Percentiles rank a stretch among this genome's conserved stretches.
Conservation (phyloP, 2,888 invertebrate species). For the Elaeidobius kamerunicus region DNA sequence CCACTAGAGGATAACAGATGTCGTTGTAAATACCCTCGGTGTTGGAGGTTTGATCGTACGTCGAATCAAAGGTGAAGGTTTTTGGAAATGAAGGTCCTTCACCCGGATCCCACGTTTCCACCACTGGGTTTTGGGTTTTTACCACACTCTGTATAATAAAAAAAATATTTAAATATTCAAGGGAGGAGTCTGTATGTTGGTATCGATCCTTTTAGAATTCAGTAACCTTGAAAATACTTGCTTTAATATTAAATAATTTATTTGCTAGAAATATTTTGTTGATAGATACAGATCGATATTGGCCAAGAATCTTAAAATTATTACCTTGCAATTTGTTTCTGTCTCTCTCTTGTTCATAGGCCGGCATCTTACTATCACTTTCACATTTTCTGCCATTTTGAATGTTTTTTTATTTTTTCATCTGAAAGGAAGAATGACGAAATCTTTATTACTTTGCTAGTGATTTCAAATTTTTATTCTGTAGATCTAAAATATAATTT, state of each 20-base stretch:
- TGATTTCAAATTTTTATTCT: background rate
- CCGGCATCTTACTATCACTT: slow-evolving; percentile 82
- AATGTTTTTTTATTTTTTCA: slow-evolving; percentile 5
- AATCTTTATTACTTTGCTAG: background rate
- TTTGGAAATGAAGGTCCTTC: slow-evolving; percentile 62
- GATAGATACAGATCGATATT: background rate
- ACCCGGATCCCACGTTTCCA: slow-evolving; percentile 63
- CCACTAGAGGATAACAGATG: slow-evolving; percentile 77
- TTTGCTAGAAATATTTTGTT: background rate
- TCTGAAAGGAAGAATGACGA: slow-evolving; percentile 15
- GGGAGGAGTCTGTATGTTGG: background rate
- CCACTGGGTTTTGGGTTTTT: slow-evolving; percentile 59
- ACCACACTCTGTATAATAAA: slow-evolving; percentile 57
- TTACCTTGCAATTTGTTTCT: slow-evolving; percentile 63
- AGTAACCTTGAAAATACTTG: background rate
- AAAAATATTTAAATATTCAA: background rate
- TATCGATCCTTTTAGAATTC: background rate
- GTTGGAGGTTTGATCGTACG: slow-evolving; percentile 72
- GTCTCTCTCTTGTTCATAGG: slow-evolving; percentile 79
- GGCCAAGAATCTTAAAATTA: slow-evolving; percentile 24
- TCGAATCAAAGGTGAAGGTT: slow-evolving; percentile 80
- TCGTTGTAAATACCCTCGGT: slow-evolving; percentile 87
- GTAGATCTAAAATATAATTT: too few relatives aligned
- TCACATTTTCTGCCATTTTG: slow-evolving; percentile 63
- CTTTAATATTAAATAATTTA: background rate